These are phyloP conservation scores for Steinernema feltiae DNA, from an alignment of 1,140 invertebrate genomes.

Conservation along the genomic window DNA sequence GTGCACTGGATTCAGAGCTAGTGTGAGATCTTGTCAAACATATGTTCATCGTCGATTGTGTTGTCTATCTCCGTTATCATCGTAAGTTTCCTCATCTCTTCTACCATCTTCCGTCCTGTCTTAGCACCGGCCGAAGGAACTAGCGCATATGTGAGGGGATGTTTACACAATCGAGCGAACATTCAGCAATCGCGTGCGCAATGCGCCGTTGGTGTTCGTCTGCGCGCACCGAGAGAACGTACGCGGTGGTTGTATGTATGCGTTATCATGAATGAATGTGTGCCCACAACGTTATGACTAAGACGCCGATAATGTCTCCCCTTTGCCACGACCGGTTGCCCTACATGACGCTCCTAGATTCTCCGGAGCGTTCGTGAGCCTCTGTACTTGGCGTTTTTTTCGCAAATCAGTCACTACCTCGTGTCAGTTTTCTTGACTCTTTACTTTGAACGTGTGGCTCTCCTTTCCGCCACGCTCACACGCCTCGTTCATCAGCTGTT, in stretches of 20 bases:
- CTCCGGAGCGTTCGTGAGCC: too few relatives aligned
- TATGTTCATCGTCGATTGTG: too few relatives aligned
- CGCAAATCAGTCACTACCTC: too few relatives aligned
- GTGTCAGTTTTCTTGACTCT: too few relatives aligned
- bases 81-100: neutral
- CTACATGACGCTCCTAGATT: too few relatives aligned
- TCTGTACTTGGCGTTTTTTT: too few relatives aligned
- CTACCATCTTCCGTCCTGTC: neutral
- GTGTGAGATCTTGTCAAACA: too few relatives aligned
- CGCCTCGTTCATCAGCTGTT: neutral
- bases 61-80: too few relatives aligned
- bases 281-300: neutral
- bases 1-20: too few relatives aligned
- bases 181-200: conserved; percentile 7
- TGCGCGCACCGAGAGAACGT: neutral
- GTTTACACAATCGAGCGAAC: conserved; percentile 9
- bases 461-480: neutral
- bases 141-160: conserved; percentile 7
- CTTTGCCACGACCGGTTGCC: too few relatives aligned
- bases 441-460: too few relatives aligned
- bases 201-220: neutral
- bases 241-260: neutral
- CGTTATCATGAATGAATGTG: neutral
- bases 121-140: neutral
- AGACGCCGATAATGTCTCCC: neutral